A percentile compares a stretch with the other conserved stretches of the same genome.
These are phyloP conservation scores for Oasisia sp. DNA, from an alignment of 2,888 invertebrate genomes.

Conservation along the genomic window DNA sequence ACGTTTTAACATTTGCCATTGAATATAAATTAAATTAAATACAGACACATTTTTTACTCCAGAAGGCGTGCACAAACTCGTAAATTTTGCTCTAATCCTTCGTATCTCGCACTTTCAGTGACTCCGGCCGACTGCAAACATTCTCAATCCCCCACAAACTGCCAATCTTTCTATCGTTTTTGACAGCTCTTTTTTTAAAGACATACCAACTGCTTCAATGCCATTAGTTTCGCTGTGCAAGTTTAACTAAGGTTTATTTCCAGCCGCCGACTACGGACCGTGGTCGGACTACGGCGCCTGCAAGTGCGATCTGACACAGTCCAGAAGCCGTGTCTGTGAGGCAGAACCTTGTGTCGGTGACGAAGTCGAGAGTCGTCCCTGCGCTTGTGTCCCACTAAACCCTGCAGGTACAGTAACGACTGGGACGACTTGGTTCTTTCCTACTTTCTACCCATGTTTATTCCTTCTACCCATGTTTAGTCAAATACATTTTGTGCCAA, in stretches of 20 bases:
- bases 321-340: constrained; percentile 20
- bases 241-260: background rate
- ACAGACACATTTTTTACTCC: background rate
- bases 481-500: no score
- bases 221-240: no score
- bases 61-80: background rate
- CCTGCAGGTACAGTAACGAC: background rate
- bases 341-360: constrained; percentile 2
- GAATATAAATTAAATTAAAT: no score
- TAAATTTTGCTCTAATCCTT: background rate
- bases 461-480: background rate
- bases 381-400: background rate
- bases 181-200: background rate
- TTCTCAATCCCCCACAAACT: background rate
- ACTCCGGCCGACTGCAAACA: background rate
- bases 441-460: background rate
- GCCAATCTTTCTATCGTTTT: background rate
- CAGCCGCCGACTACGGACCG: constrained; percentile 14
- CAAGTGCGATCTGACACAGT: background rate
- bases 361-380: background rate
- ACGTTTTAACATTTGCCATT: background rate
- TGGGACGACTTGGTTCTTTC: background rate
- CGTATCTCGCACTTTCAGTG: background rate
- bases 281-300: background rate
- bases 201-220: no score